phyloP scores from a whole-genome alignment of 2,797 vertebrate species.

The Bradypodion pumilum region DNA sequence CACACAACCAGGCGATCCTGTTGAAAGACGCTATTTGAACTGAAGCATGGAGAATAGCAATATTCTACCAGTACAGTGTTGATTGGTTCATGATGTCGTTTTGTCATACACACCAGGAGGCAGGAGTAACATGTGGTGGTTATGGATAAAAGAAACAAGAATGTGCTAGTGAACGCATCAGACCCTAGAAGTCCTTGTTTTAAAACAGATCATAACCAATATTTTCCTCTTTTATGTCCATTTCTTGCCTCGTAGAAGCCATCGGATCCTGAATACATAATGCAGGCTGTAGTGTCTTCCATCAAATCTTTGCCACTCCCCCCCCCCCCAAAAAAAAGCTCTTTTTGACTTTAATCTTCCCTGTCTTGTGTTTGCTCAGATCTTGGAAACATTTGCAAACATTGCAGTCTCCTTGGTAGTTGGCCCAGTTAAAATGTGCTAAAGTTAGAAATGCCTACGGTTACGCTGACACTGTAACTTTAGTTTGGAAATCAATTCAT shows the following conservation, averaged over 20 bases:
- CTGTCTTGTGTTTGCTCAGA: neutral
- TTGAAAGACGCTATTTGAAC: neutral
- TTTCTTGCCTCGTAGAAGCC: neutral
- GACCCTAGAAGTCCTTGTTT: neutral
- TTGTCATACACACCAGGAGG: too few species aligned
- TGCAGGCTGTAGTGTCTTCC: neutral
- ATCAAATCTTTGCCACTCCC: rapidly evolving
- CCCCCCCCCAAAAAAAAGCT: too few species aligned
- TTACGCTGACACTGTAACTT: too few species aligned
- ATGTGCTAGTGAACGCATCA: neutral
- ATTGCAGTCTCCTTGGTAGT: too few species aligned
- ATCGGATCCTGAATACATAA: neutral
- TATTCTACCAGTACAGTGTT: neutral
- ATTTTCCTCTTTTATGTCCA: neutral
- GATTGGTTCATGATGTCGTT: too few species aligned
- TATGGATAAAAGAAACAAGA: too few species aligned
- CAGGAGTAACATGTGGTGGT: too few species aligned
- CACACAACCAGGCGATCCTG: neutral
- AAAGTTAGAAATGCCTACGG: too few species aligned
- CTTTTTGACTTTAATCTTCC: neutral
- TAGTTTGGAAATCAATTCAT: neutral
- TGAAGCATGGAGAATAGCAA: neutral
- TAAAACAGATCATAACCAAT: neutral
- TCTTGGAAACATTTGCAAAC: too few species aligned
- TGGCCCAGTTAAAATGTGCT: too few species aligned